Evolutionary conservation across 2,113 vertebrate species (phyloP), one percentile per base, ranked within the genome.

Genomic region (Macquaria ambigua): DNA sequence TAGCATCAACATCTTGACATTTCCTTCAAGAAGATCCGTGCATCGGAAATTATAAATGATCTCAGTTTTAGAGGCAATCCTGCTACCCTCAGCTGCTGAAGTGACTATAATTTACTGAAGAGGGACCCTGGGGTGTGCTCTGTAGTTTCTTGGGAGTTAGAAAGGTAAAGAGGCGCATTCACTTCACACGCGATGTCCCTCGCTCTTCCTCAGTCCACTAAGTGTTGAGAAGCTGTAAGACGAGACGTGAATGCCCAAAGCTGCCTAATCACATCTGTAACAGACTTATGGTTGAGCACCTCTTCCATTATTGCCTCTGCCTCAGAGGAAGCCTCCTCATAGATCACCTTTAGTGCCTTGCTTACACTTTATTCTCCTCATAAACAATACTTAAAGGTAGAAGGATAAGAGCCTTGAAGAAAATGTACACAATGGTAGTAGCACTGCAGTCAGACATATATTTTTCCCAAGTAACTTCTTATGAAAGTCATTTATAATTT

Each of bases 1-100:
- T n/a, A 41, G 64, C 59, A 83, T 82, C n/a, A 74, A 85, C 63
- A 87, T 73, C 59, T 74, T 87, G 85, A 84, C 79, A 87, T 85
- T 85, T 83, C 59, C 11, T 18, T 67, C 31, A 11, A 74, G 48
- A 66, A 39, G 53, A 55, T 67, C 28, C 4, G 5, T 62, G 56
- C 61, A 52, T 25, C 2, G 0, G 5, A 77, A 73, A n/a, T 31
- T 1, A 14, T 67, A 3, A 67, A 34, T 66, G 3, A 39, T 75
- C n/a, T 25, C 6, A 39, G 41, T 69, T 79, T 79, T 34, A 37
- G 4, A 23, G 50, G 37, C 25, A 53, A 21, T 67, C 12, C 14
- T 34, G 3, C n/a, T n/a, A 25, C 14, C 55, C 50, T 48, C 52
- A 55, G 48, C 68, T 20, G 63, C 41, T 73, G 74, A 76, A 78